phyloP scores from a whole-genome alignment of 1,140 invertebrate species.

The Drosophila setifemur region DNA sequence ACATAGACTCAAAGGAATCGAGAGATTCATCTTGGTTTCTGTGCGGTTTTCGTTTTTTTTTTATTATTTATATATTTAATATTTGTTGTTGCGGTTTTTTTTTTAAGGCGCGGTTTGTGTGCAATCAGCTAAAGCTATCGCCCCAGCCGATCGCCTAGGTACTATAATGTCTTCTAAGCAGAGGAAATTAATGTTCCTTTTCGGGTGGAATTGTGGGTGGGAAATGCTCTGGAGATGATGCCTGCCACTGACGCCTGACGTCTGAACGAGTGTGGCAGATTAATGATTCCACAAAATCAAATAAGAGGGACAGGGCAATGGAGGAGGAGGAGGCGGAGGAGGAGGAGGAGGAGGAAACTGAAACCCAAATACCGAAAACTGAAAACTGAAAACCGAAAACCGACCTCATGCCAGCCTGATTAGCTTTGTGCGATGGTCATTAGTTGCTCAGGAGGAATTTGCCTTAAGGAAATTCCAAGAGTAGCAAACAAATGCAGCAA shows the following conservation, averaged over 20 bases:
- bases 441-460: conserved; percentile 72
- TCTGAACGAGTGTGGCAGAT: conserved; percentile 68
- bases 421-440: conserved; percentile 72
- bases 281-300: conserved; percentile 51
- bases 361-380: background rate
- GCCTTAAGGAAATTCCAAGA: conserved; percentile 51
- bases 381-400: conserved; percentile 11
- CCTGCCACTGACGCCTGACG: conserved; percentile 64
- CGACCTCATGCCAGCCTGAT: conserved; percentile 45
- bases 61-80: background rate
- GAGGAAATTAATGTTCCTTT: conserved; percentile 80
- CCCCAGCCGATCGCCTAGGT: conserved; percentile 42
- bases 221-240: conserved; percentile 40
- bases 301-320: conserved; percentile 37
- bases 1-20: conserved; percentile 37
- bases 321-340: conserved; percentile 3
- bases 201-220: conserved; percentile 34
- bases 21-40: conserved; percentile 25
- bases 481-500: conserved; percentile 2
- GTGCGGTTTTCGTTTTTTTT: background rate
- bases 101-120: conserved; percentile 14
- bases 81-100: background rate
- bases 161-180: conserved; percentile 59
- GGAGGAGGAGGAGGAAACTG: background rate
- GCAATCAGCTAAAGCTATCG: conserved; percentile 70